A percentile compares a stretch with the other conserved stretches of the same genome.
Conservation (phyloP, 2,113 vertebrate species). For the Hassar affinis region DNA sequence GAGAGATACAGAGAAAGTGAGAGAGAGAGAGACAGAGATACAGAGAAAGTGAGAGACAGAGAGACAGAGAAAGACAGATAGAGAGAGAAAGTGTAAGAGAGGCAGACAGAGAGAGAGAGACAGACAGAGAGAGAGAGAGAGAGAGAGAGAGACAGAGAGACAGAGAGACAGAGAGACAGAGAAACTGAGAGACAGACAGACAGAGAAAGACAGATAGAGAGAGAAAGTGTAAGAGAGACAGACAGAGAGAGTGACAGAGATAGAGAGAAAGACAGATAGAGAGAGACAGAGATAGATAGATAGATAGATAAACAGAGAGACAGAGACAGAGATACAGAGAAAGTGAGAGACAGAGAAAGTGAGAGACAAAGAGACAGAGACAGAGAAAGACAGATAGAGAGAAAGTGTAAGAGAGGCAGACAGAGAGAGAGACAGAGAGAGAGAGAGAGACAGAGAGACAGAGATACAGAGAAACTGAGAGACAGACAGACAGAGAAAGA, state of each 20-base stretch:
- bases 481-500: too few relatives aligned
- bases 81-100: not conserved
- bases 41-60: not conserved
- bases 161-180: too few relatives aligned
- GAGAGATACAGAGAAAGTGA: not conserved
- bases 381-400: not conserved
- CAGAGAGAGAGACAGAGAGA: not conserved
- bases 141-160: not conserved
- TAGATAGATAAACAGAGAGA: not conserved
- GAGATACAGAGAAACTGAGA: too few relatives aligned
- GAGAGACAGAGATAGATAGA: not conserved
- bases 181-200: not conserved
- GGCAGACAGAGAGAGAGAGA: not conserved
- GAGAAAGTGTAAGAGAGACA: too few relatives aligned
- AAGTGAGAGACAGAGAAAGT: not conserved
- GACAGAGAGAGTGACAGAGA: too few relatives aligned
- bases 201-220: not conserved
- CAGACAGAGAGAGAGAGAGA: not conserved
- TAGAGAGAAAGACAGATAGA: not conserved
- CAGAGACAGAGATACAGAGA: too few relatives aligned
- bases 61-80: not conserved
- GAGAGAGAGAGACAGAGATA: not conserved
- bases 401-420: not conserved
- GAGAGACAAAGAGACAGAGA: not conserved
- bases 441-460: not conserved